Percentiles rank a stretch among this genome's conserved stretches.
Conservation (phyloP, 2,797 vertebrate species). For the Darevskia mixta region DNA sequence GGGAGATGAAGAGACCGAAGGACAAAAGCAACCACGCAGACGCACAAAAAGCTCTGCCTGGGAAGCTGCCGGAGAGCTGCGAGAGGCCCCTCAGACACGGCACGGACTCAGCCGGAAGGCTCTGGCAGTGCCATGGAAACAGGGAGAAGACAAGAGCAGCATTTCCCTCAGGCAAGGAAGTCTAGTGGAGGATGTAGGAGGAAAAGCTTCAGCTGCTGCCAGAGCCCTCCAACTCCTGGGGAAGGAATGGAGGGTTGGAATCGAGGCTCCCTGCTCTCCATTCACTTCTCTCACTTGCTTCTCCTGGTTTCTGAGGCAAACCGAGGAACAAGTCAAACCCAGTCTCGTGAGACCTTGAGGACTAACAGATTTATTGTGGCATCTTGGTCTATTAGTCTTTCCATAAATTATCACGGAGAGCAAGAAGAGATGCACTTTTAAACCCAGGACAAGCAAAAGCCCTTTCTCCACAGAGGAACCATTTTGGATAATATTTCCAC, state of each 20-base stretch:
- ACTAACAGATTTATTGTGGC: background rate
- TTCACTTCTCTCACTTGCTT: background rate
- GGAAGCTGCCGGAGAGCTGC: background rate
- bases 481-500: background rate
- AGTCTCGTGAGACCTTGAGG: fast-evolving
- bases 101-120: slow-evolving; percentile 45
- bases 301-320: fast-evolving
- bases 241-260: background rate
- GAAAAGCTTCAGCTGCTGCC: slow-evolving; percentile 13
- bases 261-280: background rate
- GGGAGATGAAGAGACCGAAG: background rate
- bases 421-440: too few relatives aligned
- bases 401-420: background rate
- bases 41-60: background rate
- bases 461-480: background rate
- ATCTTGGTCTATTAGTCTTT: background rate
- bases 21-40: background rate
- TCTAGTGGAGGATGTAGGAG: background rate
- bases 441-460: too few relatives aligned
- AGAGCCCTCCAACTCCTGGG: background rate
- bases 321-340: background rate
- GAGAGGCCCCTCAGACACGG: slow-evolving; percentile 46
- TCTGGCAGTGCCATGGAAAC: slow-evolving; percentile 65
- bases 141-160: slow-evolving; percentile 29
- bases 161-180: background rate